Evolutionary conservation across 2,888 invertebrate genomes (phyloP).

Genomic region (Eubasilissa splendida): DNA sequence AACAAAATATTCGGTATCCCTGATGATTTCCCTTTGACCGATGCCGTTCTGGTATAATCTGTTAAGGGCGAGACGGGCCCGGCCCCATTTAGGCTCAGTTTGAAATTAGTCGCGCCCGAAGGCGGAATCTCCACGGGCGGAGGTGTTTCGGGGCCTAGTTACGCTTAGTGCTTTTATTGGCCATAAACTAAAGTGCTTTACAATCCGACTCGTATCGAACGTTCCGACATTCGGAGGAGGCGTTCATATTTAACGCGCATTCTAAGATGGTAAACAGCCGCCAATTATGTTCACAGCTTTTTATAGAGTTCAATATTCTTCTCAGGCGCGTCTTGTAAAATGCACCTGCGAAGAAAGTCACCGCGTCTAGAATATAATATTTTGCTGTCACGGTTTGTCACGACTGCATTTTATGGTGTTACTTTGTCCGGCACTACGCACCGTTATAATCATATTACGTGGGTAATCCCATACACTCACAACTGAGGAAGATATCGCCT

Average conservation of each 20-base stretch:
- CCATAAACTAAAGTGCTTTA: conserved; percentile 33
- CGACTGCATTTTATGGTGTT: not conserved
- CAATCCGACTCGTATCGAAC: not conserved
- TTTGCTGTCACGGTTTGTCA: no score
- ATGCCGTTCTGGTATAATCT: conserved; percentile 28
- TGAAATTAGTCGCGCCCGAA: conserved; percentile 29
- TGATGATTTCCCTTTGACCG: conserved; percentile 20
- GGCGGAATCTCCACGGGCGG: not conserved
- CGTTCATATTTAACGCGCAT: not conserved
- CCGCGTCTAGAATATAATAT: no score
- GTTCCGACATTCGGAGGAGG: conserved; percentile 7
- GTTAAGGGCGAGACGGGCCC: not conserved
- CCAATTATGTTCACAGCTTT: conserved; percentile 28
- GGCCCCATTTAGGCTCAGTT: conserved; percentile 19
- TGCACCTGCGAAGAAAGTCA: no score
- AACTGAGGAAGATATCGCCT: no score
- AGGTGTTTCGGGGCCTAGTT: conserved; percentile 20
- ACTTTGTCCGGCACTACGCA: not conserved
- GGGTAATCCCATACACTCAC: no score
- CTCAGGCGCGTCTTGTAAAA: no score
- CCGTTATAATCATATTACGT: no score
- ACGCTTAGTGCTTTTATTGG: conserved; percentile 33
- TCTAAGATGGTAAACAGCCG: conserved; percentile 20
- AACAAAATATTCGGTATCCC: conserved; percentile 8
- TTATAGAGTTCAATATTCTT: not conserved